Percentiles rank a stretch among this genome's conserved stretches.
Conservation (phyloP, 2,888 invertebrate species). For the Galeruca laticollis region DNA sequence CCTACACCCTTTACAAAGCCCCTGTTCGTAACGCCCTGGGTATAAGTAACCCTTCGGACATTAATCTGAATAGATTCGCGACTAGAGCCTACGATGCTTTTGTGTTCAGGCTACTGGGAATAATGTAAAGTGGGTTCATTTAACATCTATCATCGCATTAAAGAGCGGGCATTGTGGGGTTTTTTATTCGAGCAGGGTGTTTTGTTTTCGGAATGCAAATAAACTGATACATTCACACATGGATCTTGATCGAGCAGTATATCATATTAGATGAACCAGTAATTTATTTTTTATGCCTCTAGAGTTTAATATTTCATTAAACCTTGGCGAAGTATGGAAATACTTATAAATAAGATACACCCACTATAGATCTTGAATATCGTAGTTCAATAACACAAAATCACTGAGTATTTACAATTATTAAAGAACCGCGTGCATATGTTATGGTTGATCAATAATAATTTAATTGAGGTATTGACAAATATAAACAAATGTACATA, state of each 20-base stretch:
- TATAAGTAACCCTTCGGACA: conserved; percentile 33
- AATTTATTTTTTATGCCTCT: no score
- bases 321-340: no score
- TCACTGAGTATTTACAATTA: no score
- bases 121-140: conserved; percentile 44
- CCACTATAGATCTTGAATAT: no score
- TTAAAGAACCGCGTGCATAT: no score
- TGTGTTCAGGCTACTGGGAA: conserved; percentile 36
- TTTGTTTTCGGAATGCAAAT: conserved; percentile 28
- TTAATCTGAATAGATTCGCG: conserved; percentile 42
- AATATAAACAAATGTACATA: no score
- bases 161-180: conserved; percentile 28
- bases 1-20: conserved; percentile 3
- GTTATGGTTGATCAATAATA: no score
- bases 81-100: conserved; percentile 25
- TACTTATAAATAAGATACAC: no score
- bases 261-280: no score
- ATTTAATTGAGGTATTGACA: no score
- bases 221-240: conserved; percentile 14
- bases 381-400: no score
- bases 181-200: conserved; percentile 28
- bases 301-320: no score
- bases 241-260: not conserved
- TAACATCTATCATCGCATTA: conserved; percentile 36
- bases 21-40: not conserved